These are phyloP conservation scores for Tachystola acroxantha DNA, from an alignment of 2,888 invertebrate species.

Conservation along the genomic window DNA sequence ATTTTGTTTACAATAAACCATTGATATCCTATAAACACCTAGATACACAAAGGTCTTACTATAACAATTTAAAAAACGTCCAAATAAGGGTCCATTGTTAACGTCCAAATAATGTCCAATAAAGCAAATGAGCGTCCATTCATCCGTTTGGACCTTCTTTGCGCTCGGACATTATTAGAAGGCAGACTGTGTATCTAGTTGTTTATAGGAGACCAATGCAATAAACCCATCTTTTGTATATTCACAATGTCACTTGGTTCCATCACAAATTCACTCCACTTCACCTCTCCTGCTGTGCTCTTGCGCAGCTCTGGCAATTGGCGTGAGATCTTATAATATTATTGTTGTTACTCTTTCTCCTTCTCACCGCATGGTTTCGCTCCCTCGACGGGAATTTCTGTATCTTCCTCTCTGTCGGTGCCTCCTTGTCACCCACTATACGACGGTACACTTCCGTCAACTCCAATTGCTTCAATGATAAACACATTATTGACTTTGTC, in stretches of 20 bases:
- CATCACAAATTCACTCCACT: not conserved
- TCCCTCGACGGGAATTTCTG: conserved; percentile 84
- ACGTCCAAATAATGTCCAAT: too few relatives aligned
- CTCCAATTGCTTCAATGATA: conserved; percentile 62
- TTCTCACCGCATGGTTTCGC: conserved; percentile 81
- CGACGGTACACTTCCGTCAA: conserved; percentile 59
- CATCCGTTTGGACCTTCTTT: too few relatives aligned
- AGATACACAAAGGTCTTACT: too few relatives aligned
- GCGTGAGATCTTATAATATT: conserved; percentile 50
- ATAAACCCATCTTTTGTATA: too few relatives aligned
- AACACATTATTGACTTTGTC: conserved; percentile 41
- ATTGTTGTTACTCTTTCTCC: conserved; percentile 70
- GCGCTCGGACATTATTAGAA: too few relatives aligned
- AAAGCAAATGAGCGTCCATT: too few relatives aligned
- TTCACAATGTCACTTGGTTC: not conserved
- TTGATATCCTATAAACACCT: too few relatives aligned
- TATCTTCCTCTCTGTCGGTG: conserved; percentile 38
- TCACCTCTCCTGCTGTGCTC: conserved; percentile 47
- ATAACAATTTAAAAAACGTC: too few relatives aligned
- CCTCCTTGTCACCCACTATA: conserved; percentile 43
- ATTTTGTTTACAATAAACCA: too few relatives aligned
- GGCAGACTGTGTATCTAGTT: too few relatives aligned
- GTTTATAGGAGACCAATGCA: too few relatives aligned
- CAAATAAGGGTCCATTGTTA: too few relatives aligned
- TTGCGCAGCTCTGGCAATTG: conserved; percentile 60